Percentiles rank a stretch among this genome's conserved stretches.
phyloP scores from a whole-genome alignment of 2,888 invertebrate species.

The Colostygia pectinataria region DNA sequence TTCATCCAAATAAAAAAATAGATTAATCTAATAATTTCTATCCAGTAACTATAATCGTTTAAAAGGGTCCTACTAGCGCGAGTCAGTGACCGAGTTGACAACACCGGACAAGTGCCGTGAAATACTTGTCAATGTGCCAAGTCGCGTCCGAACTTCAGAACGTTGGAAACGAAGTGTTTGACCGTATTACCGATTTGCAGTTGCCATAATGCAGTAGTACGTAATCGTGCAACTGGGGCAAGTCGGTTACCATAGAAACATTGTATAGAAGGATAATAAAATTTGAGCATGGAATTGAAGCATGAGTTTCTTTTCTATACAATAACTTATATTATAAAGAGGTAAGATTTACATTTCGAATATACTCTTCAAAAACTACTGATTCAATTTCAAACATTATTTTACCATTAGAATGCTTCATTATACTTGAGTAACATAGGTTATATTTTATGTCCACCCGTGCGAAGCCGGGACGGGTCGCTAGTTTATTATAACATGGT shows the following conservation, averaged over 20 bases:
- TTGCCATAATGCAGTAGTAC: slow-evolving; percentile 53
- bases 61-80: slow-evolving; percentile 42
- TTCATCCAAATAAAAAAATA: too few species aligned
- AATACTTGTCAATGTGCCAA: slow-evolving; percentile 77
- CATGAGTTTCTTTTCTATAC: too few species aligned
- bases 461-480: too few species aligned
- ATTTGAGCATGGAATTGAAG: not conserved
- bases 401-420: too few species aligned
- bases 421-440: too few species aligned
- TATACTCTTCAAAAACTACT: too few species aligned
- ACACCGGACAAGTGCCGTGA: slow-evolving; percentile 60
- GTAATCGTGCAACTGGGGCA: slow-evolving; percentile 29
- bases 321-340: too few species aligned
- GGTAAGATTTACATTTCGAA: too few species aligned
- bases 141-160: slow-evolving; percentile 32
- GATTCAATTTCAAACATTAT: too few species aligned
- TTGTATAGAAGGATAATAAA: not conserved
- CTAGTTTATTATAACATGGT: too few species aligned
- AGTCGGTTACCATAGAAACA: slow-evolving; percentile 8
- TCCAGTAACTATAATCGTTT: slow-evolving; percentile 18
- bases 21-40: too few species aligned
- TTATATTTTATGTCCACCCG: too few species aligned
- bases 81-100: slow-evolving; percentile 68
- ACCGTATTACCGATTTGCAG: slow-evolving; percentile 52
- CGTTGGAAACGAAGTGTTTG: slow-evolving; percentile 33